Evolutionary conservation across 1,140 invertebrate genomes (phyloP).

Genomic region (Stegodyphus dumicola): DNA sequence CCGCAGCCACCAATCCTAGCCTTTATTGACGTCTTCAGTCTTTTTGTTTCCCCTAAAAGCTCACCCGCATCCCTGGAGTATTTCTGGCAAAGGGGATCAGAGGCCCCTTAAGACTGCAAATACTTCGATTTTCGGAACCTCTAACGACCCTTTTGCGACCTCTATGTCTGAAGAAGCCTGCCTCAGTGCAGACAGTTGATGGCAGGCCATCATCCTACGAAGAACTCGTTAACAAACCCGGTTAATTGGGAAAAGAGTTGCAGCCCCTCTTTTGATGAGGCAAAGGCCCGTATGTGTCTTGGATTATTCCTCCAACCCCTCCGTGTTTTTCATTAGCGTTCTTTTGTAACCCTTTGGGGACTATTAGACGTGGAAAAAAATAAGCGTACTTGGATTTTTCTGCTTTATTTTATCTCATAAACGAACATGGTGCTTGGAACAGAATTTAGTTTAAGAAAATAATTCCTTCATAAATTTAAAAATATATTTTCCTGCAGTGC

Average conservation of each 20-base stretch:
- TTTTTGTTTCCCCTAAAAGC: too few species aligned
- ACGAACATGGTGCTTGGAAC: too few species aligned
- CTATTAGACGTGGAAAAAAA: too few species aligned
- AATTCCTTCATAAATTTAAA: too few species aligned
- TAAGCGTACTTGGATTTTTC: too few species aligned
- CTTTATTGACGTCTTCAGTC: too few species aligned
- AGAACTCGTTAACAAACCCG: constrained; percentile 39
- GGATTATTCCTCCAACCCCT: background rate
- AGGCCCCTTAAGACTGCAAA: constrained; percentile 13
- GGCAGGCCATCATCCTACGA: constrained; percentile 8
- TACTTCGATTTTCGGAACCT: constrained; percentile 8
- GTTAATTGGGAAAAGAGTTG: constrained; percentile 45
- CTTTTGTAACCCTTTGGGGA: background rate
- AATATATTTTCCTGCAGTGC: too few species aligned
- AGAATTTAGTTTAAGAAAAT: too few species aligned
- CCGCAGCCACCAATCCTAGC: too few species aligned
- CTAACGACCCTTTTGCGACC: constrained; percentile 28
- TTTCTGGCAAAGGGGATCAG: background rate
- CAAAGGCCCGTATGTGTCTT: background rate
- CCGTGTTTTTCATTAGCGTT: too few species aligned
- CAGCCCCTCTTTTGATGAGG: background rate
- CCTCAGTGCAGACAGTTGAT: constrained; percentile 18
- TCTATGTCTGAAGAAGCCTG: constrained; percentile 2
- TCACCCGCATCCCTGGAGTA: background rate
- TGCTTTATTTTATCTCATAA: too few species aligned